Conservation (phyloP, 2,888 invertebrate genomes). For the Troilus luridus region DNA sequence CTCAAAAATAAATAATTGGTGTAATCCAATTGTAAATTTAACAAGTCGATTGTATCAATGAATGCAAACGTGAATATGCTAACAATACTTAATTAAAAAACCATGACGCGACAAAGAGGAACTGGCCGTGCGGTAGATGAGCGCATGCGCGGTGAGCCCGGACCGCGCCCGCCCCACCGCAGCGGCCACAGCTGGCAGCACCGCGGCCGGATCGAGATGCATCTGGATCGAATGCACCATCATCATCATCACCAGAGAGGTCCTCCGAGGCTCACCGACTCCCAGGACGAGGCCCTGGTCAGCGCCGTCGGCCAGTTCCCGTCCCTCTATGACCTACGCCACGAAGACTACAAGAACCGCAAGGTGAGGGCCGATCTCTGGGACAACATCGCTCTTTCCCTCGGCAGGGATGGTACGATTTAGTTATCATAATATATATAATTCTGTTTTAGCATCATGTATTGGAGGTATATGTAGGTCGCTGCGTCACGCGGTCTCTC, state of each 20-base stretch:
- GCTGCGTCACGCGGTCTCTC: not conserved
- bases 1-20: no score
- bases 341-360: conserved; percentile 42
- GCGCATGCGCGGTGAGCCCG: conserved; percentile 10
- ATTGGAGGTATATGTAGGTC: no score
- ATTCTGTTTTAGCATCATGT: no score
- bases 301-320: not conserved
- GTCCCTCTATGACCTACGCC: conserved; percentile 7
- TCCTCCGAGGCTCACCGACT: not conserved
- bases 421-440: not conserved
- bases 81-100: no score
- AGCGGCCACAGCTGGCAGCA: not conserved
- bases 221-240: not conserved
- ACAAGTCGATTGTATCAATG: no score
- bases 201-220: not conserved
- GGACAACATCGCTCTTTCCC: not conserved
- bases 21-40: no score
- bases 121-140: not conserved
- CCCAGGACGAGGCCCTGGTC: not conserved
- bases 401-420: not conserved
- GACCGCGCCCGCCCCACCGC: not conserved
- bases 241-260: not conserved
- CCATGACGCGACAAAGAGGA: no score
- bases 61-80: no score
- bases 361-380: conserved; percentile 22